A percentile compares a stretch with the other conserved stretches of the same genome.
These are phyloP conservation scores for Dioctria linearis DNA, from an alignment of 2,888 invertebrate species.

Conservation along the genomic window DNA sequence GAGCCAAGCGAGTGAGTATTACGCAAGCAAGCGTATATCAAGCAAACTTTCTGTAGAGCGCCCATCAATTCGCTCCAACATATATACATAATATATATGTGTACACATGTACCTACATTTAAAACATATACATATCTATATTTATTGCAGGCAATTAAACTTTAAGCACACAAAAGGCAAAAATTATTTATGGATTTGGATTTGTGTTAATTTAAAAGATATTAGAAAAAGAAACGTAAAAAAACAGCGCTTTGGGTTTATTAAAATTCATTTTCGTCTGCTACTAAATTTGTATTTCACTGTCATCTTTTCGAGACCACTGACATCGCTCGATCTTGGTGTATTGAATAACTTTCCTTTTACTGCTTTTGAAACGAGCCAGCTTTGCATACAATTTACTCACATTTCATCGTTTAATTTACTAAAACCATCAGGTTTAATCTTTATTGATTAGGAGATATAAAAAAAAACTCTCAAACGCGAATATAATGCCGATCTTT, in stretches of 20 bases:
- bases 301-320: too few species aligned
- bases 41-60: too few species aligned
- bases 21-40: too few species aligned
- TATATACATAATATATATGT: too few species aligned
- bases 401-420: neutral
- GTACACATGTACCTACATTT: too few species aligned
- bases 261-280: neutral
- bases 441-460: neutral
- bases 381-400: conserved; percentile 29
- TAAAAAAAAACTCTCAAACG: neutral
- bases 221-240: neutral
- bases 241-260: neutral
- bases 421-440: neutral
- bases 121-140: too few species aligned
- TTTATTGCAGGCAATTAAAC: too few species aligned
- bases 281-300: conserved; percentile 19
- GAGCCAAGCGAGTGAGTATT: too few species aligned
- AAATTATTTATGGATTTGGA: conserved; percentile 1
- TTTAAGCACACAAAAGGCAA: too few species aligned
- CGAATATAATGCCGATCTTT: conserved; percentile 7
- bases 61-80: too few species aligned
- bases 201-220: neutral
- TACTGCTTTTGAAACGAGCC: conserved; percentile 6
- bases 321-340: neutral
- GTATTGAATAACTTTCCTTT: conserved; percentile 4